Base-by-base conservation (phyloP, 2,797 vertebrate genomes). In the Mormyrops boulengeri region DNA sequence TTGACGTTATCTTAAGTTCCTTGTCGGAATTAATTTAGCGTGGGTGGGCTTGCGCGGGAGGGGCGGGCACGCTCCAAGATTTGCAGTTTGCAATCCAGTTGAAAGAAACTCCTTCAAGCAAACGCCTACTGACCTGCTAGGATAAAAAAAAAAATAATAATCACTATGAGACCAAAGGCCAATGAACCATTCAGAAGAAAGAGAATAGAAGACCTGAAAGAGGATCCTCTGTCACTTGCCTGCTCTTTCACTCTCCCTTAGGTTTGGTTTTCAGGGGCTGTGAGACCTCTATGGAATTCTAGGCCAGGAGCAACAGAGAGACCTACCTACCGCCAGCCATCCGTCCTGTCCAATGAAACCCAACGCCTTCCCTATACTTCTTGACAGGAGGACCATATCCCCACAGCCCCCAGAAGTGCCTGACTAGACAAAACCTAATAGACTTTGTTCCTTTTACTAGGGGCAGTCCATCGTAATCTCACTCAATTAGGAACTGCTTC, bases 1-100 rank as follows among this genome's bases (percentile, higher is more conserved):
- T 95, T 95, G 95, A 95, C 96, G 93, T 94, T 95, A 95, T 94
- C 95, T 94, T 95, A 96, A 96, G 95, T 94, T 94, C 93, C 95
- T 94, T 96, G 96, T 95, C 94, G 95, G 95, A 97, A 95, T 96
- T 95, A 95, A 94, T 95, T 95, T 96, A 94, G 94, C 94, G 92
- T 95, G 93, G 94, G 95, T 95, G 96, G 94, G 93, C 96, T 95
- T 91, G 91, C 92, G 49, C 26, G 49, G 88, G 2, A 6, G 55
- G 55, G 53, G 5, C 4, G 26, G 53, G 57, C 11, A 34, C 2
- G 12, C 6, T 60, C 38, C 14, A 55, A 92, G 92, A 90, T 73
- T 90, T 92, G 93, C 92, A 94, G 93, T 90, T 92, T 95, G 91
- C 92, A 94, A 94, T 95, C 92, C 93, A 93, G 96, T 96, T 94